Base-by-base conservation (phyloP, 2,888 invertebrate species). In the Standfussiana lucernea region DNA sequence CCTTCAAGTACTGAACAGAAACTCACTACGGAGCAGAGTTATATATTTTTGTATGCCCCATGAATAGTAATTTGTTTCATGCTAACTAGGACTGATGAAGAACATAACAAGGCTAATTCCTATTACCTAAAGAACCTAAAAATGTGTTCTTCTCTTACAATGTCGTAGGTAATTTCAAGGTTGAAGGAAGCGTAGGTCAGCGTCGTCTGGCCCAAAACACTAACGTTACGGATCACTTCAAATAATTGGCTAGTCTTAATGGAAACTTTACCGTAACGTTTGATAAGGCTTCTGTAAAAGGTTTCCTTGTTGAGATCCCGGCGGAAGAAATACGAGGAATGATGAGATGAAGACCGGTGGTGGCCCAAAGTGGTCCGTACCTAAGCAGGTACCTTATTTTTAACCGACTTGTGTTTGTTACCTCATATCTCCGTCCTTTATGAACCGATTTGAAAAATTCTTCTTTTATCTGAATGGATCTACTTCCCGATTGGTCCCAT, bases 231-330 rank as follows among this genome's bases (percentile, higher is more conserved):
- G 45, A 59, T 56, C 82, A 82, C 82, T 82, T 82, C 82, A 82
- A 82, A 64, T 82, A 82, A 82, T 82, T 82, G 82, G 72, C 40
- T 62, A 53, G 69, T 69, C 82, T 79, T 82, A 82, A 79, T 82
- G 72, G 68, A 75, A 47, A 40, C 65, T 47, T 79, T 72, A 72
- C 35, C 45, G 72, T 81, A 62, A 77, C 64, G 68, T 74, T 82
- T 75, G 72, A 69, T 79, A 79, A 71, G 78, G 72, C 53, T 56
- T 13, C 45, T 68, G 61, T 69, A 77, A 72, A 70, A 68, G 70
- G 56, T 74, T 62, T 59, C 37, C 45, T 61, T 72, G 18, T 18
- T 53, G 11, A 66, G 50, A 72, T 56, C 69, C 35, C 28, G 61
- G 1, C 50, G 35, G 21, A 35, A 32, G 32, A 69, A 69, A 65